phyloP scores from a whole-genome alignment of 2,113 vertebrate genomes.

The Dicerorhinus sumatrensis region DNA sequence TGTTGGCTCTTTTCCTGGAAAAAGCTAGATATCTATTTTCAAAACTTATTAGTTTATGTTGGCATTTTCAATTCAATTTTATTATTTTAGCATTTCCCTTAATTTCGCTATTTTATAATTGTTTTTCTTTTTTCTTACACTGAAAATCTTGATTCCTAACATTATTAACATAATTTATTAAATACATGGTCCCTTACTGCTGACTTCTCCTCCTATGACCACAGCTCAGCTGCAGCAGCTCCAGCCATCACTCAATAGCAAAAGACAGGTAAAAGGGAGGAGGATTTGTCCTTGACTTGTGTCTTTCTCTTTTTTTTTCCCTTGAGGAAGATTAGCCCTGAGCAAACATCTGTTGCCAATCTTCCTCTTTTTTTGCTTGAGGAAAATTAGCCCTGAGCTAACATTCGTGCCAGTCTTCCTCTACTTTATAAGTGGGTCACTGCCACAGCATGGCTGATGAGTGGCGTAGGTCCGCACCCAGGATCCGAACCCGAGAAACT shows the following conservation, averaged over 20 bases:
- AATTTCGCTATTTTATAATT: not conserved
- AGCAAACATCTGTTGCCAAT: no score
- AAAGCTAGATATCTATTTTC: not conserved
- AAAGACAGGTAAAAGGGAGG: not conserved
- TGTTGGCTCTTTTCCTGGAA: not conserved
- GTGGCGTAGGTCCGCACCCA: no score
- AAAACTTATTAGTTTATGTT: not conserved
- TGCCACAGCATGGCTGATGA: no score
- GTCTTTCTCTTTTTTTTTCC: not conserved
- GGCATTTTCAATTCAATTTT: not conserved
- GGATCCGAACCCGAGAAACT: no score
- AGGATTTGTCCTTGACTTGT: not conserved
- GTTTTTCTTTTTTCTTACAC: not conserved
- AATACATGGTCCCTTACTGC: no score
- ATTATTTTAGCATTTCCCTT: not conserved
- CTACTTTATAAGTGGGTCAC: no score
- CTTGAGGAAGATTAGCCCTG: no score
- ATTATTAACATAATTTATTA: not conserved
- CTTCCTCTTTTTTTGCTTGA: no score
- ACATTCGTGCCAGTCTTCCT: no score
- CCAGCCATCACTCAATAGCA: not conserved
- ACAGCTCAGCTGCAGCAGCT: not conserved
- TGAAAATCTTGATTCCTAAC: not conserved
- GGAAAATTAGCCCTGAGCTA: no score
- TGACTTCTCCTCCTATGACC: not conserved